Percentiles rank a stretch among this genome's conserved stretches.
Evolutionary conservation across 2,113 vertebrate genomes (phyloP).

Genomic region (Gambusia affinis): DNA sequence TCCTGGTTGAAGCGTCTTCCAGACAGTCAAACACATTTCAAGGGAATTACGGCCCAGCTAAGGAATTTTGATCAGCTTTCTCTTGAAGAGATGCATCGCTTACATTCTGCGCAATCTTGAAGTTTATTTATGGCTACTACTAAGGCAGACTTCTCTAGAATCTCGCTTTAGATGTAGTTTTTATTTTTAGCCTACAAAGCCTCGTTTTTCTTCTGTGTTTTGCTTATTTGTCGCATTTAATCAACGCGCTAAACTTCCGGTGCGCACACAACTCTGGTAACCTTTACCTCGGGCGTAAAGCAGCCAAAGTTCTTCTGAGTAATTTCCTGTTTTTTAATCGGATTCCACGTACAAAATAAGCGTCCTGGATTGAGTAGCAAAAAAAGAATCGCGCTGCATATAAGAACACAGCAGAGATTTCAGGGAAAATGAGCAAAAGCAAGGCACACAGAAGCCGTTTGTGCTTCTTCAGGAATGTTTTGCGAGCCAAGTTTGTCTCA

Average conservation of each 20-base stretch:
- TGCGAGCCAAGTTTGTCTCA: no score
- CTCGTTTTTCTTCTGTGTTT: no score
- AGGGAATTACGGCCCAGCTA: conserved; percentile 29
- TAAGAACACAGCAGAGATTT: no score
- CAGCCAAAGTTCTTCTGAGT: not conserved
- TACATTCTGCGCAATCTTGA: not conserved
- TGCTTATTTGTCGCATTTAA: not conserved
- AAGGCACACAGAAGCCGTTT: not conserved
- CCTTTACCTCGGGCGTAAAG: no score
- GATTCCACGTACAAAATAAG: not conserved
- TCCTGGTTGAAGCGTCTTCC: conserved; percentile 35
- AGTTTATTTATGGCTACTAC: not conserved
- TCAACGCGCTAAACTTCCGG: not conserved
- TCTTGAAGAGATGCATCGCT: conserved; percentile 7
- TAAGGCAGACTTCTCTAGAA: not conserved
- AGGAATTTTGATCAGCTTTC: conserved; percentile 51
- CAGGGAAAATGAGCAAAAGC: no score
- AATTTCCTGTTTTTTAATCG: not conserved
- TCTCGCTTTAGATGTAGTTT: not conserved
- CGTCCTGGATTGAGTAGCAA: not conserved
- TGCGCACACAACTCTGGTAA: not conserved
- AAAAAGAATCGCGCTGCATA: no score
- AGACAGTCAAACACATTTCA: conserved; percentile 53
- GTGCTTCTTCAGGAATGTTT: not conserved
- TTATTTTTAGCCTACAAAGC: not conserved